Evolutionary conservation across 2,888 invertebrate genomes (phyloP).

Genomic region (Eupithecia exiguata): DNA sequence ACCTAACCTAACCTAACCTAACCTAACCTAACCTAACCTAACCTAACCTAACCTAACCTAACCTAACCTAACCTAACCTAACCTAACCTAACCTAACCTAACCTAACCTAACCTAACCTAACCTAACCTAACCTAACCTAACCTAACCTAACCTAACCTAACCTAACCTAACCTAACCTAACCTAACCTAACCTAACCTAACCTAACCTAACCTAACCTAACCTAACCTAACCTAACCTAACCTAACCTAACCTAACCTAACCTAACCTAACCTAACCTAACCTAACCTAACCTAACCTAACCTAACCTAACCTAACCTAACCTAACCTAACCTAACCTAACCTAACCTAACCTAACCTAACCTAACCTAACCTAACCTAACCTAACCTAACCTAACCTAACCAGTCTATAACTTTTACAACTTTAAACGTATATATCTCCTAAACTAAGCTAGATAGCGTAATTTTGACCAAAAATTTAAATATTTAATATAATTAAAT

Average conservation of each 20-base stretch:
- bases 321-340: slow-evolving; percentile 32
- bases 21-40: slow-evolving; percentile 37
- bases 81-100: slow-evolving; percentile 20
- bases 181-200: background rate
- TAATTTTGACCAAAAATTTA: no score
- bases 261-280: slow-evolving; percentile 33
- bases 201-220: slow-evolving; percentile 24
- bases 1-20: slow-evolving; percentile 33
- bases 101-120: slow-evolving; percentile 2
- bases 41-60: slow-evolving; percentile 38
- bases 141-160: no score
- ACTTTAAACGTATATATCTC: no score
- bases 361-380: slow-evolving; percentile 41
- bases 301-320: slow-evolving; percentile 30
- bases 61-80: slow-evolving; percentile 35
- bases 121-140: no score
- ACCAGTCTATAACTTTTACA: no score
- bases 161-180: no score
- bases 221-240: slow-evolving; percentile 35
- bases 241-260: slow-evolving; percentile 34
- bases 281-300: slow-evolving; percentile 33
- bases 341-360: slow-evolving; percentile 38
- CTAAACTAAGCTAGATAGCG: no score
- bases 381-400: slow-evolving; percentile 23
- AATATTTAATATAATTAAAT: no score